Percentiles rank a stretch among this genome's conserved stretches.
Conservation (phyloP, 2,113 vertebrate genomes). For the Fregata magnificens region DNA sequence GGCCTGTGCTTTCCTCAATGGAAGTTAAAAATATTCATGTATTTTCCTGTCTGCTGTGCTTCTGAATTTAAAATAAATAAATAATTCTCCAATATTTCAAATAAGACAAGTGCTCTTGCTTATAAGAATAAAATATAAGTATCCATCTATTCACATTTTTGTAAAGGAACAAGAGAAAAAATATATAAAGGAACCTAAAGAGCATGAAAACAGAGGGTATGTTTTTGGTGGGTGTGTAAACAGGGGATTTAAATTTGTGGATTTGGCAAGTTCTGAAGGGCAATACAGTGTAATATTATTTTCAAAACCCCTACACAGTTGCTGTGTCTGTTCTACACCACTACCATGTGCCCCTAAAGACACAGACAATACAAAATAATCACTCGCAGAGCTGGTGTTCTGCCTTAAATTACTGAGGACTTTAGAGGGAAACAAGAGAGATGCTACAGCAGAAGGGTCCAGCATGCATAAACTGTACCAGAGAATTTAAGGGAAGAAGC, state of each 20-base stretch:
- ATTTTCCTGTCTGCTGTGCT: background rate
- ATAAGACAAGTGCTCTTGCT: background rate
- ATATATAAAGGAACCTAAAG: background rate
- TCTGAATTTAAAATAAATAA: background rate
- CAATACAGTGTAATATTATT: background rate
- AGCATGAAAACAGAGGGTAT: background rate
- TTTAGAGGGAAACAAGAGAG: background rate
- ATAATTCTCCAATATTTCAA: background rate
- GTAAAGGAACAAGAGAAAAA: background rate
- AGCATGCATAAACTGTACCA: background rate
- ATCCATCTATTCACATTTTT: background rate
- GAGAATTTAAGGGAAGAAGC: background rate
- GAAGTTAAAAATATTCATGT: background rate
- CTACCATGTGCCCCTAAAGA: background rate
- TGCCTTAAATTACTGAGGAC: background rate
- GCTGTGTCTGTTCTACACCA: background rate
- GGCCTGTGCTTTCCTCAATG: background rate
- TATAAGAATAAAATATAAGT: background rate
- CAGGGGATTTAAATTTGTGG: accelerated
- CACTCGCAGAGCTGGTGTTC: background rate
- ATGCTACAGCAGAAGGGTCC: background rate
- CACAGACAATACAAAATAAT: background rate
- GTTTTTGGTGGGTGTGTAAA: background rate
- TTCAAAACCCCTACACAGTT: background rate
- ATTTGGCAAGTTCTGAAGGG: background rate